Conservation (phyloP, 1,140 invertebrate species). For the Cyclargus thomasi region DNA sequence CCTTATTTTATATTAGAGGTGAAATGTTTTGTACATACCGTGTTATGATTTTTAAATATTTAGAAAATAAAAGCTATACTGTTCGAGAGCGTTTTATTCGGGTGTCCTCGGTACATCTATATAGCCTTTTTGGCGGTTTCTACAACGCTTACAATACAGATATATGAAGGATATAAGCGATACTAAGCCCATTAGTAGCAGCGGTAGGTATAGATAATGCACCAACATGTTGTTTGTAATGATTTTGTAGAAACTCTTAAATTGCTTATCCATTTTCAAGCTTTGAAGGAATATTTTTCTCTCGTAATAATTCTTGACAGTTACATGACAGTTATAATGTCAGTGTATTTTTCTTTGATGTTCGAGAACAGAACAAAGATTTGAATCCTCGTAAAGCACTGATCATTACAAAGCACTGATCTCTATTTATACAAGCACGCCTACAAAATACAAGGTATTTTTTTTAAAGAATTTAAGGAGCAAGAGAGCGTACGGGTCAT, state of each 20-base stretch:
- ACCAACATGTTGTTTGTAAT: slow-evolving; percentile 3
- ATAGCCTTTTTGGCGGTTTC: slow-evolving; percentile 48
- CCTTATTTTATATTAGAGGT: slow-evolving; percentile 57
- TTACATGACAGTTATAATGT: too few relatives aligned
- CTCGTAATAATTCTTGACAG: too few relatives aligned
- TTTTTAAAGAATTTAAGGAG: too few relatives aligned
- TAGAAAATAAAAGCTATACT: slow-evolving; percentile 5
- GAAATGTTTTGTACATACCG: slow-evolving; percentile 69
- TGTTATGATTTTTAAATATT: slow-evolving; percentile 57
- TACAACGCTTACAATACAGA: slow-evolving; percentile 53
- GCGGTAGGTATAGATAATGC: slow-evolving; percentile 42
- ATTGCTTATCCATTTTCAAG: too few relatives aligned
- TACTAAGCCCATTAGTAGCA: slow-evolving; percentile 51
- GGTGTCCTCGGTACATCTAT: slow-evolving; percentile 59
- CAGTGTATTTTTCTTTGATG: too few relatives aligned
- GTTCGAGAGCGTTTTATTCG: not conserved
- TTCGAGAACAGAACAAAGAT: too few relatives aligned
- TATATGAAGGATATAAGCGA: slow-evolving; percentile 52
- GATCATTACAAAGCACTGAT: too few relatives aligned
- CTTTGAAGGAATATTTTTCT: too few relatives aligned
- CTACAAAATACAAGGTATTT: too few relatives aligned
- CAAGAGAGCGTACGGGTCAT: too few relatives aligned
- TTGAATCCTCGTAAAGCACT: too few relatives aligned
- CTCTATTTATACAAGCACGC: too few relatives aligned
- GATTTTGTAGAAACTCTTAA: not conserved